Conservation (phyloP, 2,797 vertebrate species). For the Lepidocolaptes lacrymiger region DNA sequence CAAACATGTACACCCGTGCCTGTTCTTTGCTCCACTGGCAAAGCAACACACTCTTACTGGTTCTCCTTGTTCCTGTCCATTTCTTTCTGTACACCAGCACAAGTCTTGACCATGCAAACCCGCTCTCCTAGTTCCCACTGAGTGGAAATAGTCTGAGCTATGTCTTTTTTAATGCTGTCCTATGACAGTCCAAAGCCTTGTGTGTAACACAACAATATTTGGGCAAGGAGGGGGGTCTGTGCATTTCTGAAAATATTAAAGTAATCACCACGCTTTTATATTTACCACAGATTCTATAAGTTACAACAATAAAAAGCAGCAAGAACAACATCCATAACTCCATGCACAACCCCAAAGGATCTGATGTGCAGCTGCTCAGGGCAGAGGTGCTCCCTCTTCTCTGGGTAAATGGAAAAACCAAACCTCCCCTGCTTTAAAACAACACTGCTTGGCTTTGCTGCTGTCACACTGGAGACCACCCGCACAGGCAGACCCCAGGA, state of each 20-base stretch:
- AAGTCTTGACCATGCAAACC: background rate
- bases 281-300: background rate
- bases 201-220: background rate
- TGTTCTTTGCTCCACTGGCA: background rate
- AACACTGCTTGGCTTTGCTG: background rate
- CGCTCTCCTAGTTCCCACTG: background rate
- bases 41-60: background rate
- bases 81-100: background rate
- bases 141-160: background rate
- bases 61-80: background rate
- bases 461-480: background rate
- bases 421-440: background rate
- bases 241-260: background rate
- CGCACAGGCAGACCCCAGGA: background rate
- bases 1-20: rapidly evolving
- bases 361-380: background rate
- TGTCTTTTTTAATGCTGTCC: background rate
- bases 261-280: background rate
- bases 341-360: background rate
- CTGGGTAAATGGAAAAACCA: background rate
- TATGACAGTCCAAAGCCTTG: background rate
- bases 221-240: background rate
- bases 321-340: background rate
- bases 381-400: background rate
- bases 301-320: background rate